Conservation (phyloP, 2,113 vertebrate genomes). For the Lepidothrix coronata region DNA sequence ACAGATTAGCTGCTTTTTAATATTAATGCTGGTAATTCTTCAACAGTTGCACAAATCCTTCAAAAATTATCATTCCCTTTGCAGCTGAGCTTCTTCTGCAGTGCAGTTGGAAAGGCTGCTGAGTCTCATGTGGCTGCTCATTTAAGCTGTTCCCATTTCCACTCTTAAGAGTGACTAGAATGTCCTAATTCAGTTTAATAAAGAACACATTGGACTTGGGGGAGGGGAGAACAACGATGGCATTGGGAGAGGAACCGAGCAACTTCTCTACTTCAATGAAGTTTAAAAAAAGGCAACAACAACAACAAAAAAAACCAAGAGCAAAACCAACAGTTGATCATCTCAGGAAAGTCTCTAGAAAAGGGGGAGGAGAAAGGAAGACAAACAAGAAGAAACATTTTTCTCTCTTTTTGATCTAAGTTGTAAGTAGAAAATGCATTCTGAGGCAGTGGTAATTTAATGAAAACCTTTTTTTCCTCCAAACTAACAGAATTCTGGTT, state of each 20-base stretch:
- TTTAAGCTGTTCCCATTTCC: constrained; percentile 53
- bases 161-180: constrained; percentile 53
- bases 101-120: constrained; percentile 34
- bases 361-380: constrained; percentile 35
- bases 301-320: background rate
- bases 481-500: constrained; percentile 9
- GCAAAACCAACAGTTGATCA: constrained; percentile 26
- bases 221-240: background rate
- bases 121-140: constrained; percentile 54
- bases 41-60: constrained; percentile 43
- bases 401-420: constrained; percentile 57
- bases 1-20: constrained; percentile 35
- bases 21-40: constrained; percentile 43
- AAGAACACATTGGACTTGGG: constrained; percentile 35
- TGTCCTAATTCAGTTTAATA: constrained; percentile 62
- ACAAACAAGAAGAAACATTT: constrained; percentile 57
- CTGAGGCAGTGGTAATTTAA: constrained; percentile 28
- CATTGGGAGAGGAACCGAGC: background rate
- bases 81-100: constrained; percentile 52
- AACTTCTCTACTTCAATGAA: constrained; percentile 1
- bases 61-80: constrained; percentile 49
- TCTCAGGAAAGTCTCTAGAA: constrained; percentile 2
- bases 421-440: constrained; percentile 56
- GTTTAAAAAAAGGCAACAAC: background rate
- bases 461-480: background rate